Evolutionary conservation across 2,888 invertebrate species (phyloP).

Genomic region (Sarcophaga subvicina): DNA sequence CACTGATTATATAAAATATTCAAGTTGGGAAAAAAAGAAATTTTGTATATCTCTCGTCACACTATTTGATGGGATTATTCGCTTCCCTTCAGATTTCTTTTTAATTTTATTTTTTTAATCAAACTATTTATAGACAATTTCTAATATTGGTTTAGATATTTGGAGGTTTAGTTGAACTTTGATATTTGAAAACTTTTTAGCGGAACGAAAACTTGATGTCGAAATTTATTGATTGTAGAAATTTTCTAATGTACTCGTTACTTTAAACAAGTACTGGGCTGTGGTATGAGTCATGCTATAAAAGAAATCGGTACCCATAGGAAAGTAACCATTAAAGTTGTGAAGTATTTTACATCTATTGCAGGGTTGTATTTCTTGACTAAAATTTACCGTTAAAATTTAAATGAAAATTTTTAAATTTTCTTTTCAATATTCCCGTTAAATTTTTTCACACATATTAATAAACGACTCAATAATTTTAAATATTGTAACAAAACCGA

Average conservation of each 20-base stretch:
- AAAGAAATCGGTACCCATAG: neutral
- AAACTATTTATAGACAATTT: conserved; percentile 33
- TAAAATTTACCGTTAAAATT: neutral
- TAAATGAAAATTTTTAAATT: too few relatives aligned
- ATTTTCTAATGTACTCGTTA: conserved; percentile 57
- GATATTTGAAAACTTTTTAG: conserved; percentile 51
- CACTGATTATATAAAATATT: conserved; percentile 53
- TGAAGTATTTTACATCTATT: neutral
- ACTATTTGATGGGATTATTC: conserved; percentile 18
- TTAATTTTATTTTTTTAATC: neutral
- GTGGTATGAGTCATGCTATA: conserved; percentile 40
- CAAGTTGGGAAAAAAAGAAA: neutral
- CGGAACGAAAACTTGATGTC: conserved; percentile 43
- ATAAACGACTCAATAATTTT: too few relatives aligned
- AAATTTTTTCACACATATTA: too few relatives aligned
- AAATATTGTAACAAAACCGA: too few relatives aligned
- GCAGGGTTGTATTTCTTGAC: neutral
- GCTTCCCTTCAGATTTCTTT: neutral
- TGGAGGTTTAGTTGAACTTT: conserved; percentile 39
- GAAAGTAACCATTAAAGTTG: conserved; percentile 24
- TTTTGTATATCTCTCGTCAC: conserved; percentile 8
- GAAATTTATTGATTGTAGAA: conserved; percentile 61
- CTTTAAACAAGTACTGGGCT: conserved; percentile 43
- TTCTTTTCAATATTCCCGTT: too few relatives aligned
- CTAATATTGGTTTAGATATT: neutral